Conservation (phyloP, 2,888 invertebrate species). For the Bugulina stolonifera region DNA sequence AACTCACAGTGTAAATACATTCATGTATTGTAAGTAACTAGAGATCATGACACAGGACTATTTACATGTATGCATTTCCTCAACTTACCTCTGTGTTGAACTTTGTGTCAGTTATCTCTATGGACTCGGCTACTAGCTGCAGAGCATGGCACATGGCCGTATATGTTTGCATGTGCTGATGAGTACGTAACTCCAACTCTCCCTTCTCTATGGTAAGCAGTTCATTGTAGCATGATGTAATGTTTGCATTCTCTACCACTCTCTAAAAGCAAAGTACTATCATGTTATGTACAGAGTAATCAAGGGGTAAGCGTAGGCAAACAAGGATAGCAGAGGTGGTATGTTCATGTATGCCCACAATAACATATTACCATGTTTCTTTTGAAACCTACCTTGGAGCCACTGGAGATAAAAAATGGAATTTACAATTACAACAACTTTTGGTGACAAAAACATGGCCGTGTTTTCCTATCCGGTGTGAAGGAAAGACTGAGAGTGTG, state of each 20-base stretch:
- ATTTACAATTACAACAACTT: background rate
- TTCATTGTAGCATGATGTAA: constrained; percentile 61
- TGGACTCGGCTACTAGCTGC: constrained; percentile 76
- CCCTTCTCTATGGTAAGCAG: constrained; percentile 72
- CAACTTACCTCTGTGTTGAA: constrained; percentile 71
- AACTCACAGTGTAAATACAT: no score
- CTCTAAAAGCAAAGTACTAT: constrained; percentile 50
- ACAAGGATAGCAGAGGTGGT: background rate
- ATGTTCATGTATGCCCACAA: background rate
- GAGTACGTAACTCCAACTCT: constrained; percentile 62
- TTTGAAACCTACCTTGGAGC: background rate
- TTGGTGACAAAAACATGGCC: no score
- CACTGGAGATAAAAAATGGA: background rate
- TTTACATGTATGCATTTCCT: no score
- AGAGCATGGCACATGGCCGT: constrained; percentile 78
- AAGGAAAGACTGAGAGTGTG: no score
- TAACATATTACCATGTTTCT: constrained; percentile 13
- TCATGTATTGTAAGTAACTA: no score
- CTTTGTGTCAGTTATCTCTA: constrained; percentile 79
- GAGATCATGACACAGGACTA: no score
- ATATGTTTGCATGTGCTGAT: constrained; percentile 70
- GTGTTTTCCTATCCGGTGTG: no score
- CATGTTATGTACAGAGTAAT: background rate
- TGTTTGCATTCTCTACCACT: constrained; percentile 57
- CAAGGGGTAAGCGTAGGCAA: background rate